A percentile compares a stretch with the other conserved stretches of the same genome.
These are phyloP conservation scores for Apoda limacodes DNA, from an alignment of 2,888 invertebrate species.

Conservation along the genomic window DNA sequence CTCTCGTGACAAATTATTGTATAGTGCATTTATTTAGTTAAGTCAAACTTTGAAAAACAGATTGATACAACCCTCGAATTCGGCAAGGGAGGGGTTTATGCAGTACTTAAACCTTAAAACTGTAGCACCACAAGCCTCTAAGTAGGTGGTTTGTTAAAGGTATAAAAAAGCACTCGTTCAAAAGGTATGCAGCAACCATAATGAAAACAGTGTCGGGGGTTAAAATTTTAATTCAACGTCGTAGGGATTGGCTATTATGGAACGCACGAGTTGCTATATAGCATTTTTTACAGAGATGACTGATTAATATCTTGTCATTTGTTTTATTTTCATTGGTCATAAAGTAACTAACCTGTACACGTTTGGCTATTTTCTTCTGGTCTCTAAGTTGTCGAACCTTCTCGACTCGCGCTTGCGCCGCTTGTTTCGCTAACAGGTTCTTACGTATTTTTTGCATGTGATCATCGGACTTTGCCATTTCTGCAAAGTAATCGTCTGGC, in stretches of 20 bases:
- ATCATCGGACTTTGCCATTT: slow-evolving; percentile 97
- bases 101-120: no score
- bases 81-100: no score
- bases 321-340: neutral
- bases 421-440: slow-evolving; percentile 85
- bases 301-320: neutral
- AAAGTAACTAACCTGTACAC: slow-evolving; percentile 71
- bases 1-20: neutral
- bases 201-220: no score
- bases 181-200: no score
- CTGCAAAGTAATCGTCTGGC: slow-evolving; percentile 97
- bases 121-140: no score
- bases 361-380: slow-evolving; percentile 93
- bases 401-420: slow-evolving; percentile 87
- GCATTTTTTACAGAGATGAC: neutral
- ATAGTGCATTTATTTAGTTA: no score
- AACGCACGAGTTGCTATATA: neutral
- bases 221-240: no score
- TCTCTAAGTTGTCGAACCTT: slow-evolving; percentile 90
- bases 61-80: no score
- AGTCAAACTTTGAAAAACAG: no score
- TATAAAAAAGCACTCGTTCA: no score
- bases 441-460: slow-evolving; percentile 97
- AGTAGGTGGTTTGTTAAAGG: no score
- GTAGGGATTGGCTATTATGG: no score